Base-by-base conservation (phyloP, 2,113 vertebrate genomes). In the Notarius lentiginosus region DNA sequence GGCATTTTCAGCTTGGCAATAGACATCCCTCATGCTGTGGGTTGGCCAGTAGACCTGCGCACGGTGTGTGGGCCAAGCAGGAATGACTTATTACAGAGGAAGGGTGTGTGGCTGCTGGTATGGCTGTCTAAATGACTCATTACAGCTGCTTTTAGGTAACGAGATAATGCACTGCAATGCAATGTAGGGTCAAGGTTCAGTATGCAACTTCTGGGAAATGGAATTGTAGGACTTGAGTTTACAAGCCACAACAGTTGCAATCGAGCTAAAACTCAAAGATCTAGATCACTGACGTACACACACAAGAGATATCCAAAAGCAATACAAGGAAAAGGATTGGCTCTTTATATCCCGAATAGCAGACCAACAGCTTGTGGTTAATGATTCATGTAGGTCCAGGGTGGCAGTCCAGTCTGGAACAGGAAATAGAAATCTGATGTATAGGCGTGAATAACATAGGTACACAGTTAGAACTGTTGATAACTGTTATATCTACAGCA, bases 1-100 rank as follows among this genome's bases (percentile, higher is more conserved):
- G 91, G 89, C 63, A 89, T 89, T 86, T 91, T 92, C 66, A 79
- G 89, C 82, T 88, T 90, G 89, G 90, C 90, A 90, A 22, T 61
- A 22, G 18, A 4, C 77, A 63, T 61, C 79, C 47, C 65, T 61
- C 58, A 27, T 9, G 24, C 27, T 9, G 58, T 30, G 66, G n/a
- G 41, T 63, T 85, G 18, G 7, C 82, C 82, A n/a, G n/a, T 82
- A 82, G 56, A 81, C 68, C 58, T 65, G 66, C 2, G 11, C 53
- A 41, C 12, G 11, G 53, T 70, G 85, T 70, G 60, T 70, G 79
- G 85, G 79, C 79, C 11, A 55, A 22, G 22, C 56, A 49, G 27
- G 79, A 49, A 17, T 3, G 47, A 49, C 41, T 87, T 73, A 82
- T 76, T 87, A 47, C 22, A n/a, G 72, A 76, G 80, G 81, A 83